Percentiles rank a stretch among this genome's conserved stretches.
Evolutionary conservation across 2,888 invertebrate species (phyloP).

Genomic region (Drosophila pseudotalamancana): DNA sequence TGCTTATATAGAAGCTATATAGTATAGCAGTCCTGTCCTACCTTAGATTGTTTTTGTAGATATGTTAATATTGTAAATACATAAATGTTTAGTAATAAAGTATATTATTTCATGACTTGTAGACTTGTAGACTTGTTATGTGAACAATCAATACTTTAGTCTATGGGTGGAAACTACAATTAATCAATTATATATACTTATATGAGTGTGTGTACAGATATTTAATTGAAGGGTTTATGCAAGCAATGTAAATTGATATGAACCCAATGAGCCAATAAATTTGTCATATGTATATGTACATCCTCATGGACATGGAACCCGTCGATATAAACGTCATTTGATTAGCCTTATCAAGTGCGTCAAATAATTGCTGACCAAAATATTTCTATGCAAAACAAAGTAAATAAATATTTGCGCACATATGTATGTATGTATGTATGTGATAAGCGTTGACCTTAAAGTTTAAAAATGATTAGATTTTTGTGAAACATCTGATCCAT

Average conservation of each 20-base stretch:
- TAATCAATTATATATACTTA: neutral
- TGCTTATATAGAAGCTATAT: too few species aligned
- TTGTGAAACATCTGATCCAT: constrained; percentile 12
- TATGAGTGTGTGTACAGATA: neutral
- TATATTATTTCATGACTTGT: too few species aligned
- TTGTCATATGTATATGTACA: neutral
- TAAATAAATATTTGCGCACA: neutral
- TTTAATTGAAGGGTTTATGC: neutral
- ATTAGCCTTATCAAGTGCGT: constrained; percentile 41
- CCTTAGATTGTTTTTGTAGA: too few species aligned
- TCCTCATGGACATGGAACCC: constrained; percentile 1
- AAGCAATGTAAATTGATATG: constrained; percentile 14
- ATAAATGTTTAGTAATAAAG: too few species aligned
- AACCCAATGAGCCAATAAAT: constrained; percentile 20
- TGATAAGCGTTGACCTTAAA: constrained; percentile 50
- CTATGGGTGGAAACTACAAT: neutral
- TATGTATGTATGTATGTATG: constrained; percentile 23
- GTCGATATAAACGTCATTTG: constrained; percentile 4
- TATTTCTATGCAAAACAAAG: too few species aligned
- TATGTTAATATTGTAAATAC: too few species aligned
- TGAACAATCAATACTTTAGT: too few species aligned
- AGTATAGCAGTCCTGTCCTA: too few species aligned
- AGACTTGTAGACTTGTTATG: too few species aligned
- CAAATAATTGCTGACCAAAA: constrained; percentile 13
- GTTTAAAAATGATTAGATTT: constrained; percentile 53